phyloP scores from a whole-genome alignment of 2,888 invertebrate genomes.

The Plutella xylostella region DNA sequence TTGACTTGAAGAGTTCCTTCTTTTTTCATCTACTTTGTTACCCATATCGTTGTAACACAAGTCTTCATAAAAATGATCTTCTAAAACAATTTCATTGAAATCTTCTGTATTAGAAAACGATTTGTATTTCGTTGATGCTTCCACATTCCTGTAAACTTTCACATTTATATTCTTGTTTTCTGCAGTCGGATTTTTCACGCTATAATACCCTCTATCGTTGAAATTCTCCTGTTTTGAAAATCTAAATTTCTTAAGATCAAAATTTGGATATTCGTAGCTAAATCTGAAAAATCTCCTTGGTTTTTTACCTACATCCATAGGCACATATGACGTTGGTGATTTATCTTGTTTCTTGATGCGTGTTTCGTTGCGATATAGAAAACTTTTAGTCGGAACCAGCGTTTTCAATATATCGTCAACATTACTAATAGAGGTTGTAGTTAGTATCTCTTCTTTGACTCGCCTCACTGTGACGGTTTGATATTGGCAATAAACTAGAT shows the following conservation, averaged over 20 bases:
- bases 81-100: conserved; percentile 32
- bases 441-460: conserved; percentile 23
- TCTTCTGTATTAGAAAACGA: conserved; percentile 41
- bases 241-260: conserved; percentile 36
- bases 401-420: conserved; percentile 51
- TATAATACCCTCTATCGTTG: conserved; percentile 53
- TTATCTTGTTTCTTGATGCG: conserved; percentile 33
- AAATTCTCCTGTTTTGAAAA: conserved; percentile 38
- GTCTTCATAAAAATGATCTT: conserved; percentile 61
- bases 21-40: conserved; percentile 16
- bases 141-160: conserved; percentile 34
- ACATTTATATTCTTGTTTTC: conserved; percentile 35
- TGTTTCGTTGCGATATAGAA: conserved; percentile 53
- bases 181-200: conserved; percentile 43
- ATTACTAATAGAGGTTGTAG: conserved; percentile 24
- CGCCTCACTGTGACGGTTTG: conserved; percentile 44
- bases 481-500: too few relatives aligned
- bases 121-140: conserved; percentile 42
- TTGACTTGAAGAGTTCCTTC: conserved; percentile 13
- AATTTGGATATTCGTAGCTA: conserved; percentile 56
- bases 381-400: conserved; percentile 56
- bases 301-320: conserved; percentile 51
- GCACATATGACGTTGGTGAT: conserved; percentile 45
- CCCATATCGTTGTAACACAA: conserved; percentile 44
- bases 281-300: conserved; percentile 40